Conservation (phyloP, 2,113 vertebrate genomes). For the Circaetus gallicus region DNA sequence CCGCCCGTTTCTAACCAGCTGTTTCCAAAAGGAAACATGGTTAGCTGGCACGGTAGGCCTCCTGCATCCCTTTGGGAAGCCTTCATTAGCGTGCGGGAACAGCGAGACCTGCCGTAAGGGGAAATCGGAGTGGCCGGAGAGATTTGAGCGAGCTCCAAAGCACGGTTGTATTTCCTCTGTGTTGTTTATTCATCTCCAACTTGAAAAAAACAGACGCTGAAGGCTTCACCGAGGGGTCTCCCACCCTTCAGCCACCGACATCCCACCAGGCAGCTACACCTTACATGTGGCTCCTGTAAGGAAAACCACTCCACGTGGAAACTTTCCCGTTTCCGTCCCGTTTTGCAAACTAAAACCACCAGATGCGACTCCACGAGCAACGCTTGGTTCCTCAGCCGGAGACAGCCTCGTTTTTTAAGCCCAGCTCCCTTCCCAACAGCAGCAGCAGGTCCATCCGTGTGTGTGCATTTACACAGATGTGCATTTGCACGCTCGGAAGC, state of each 20-base stretch:
- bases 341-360: background rate
- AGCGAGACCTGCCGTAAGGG: background rate
- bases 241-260: background rate
- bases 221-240: background rate
- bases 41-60: background rate
- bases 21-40: background rate
- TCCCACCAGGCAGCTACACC: background rate
- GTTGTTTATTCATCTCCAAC: background rate
- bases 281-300: background rate
- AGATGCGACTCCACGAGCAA: background rate
- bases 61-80: background rate
- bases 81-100: too few species aligned
- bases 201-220: too few species aligned
- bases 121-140: background rate
- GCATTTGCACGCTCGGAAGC: background rate
- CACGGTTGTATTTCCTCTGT: accelerated
- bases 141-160: background rate
- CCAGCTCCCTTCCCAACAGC: background rate
- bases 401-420: accelerated
- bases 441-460: accelerated
- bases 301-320: background rate
- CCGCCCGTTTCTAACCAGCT: background rate
- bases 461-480: accelerated
- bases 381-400: background rate
- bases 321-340: accelerated